A percentile compares a stretch with the other conserved stretches of the same genome.
Evolutionary conservation across 2,797 vertebrate genomes (phyloP).

Genomic region (Scolopax rusticola): DNA sequence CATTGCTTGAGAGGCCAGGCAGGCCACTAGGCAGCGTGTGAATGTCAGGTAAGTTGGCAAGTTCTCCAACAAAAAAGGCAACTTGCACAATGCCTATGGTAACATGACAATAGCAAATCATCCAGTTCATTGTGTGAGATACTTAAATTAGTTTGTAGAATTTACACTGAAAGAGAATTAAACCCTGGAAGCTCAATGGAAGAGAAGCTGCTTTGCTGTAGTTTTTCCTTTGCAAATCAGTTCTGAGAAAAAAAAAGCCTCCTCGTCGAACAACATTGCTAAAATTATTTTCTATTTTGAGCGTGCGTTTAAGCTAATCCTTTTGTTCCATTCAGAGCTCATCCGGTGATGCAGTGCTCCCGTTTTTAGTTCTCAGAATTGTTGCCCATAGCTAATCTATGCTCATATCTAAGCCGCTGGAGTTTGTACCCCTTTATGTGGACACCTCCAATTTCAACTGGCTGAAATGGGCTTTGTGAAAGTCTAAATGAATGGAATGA

Average conservation of each 20-base stretch:
- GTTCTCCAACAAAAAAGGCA: not conserved
- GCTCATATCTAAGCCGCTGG: not conserved
- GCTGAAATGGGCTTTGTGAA: not conserved
- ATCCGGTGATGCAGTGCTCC: constrained; percentile 60
- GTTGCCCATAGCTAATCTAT: constrained; percentile 27
- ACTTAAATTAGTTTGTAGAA: constrained; percentile 49
- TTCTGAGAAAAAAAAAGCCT: constrained; percentile 22
- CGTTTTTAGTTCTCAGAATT: constrained; percentile 66
- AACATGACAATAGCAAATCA: not conserved
- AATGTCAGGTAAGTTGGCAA: constrained; percentile 10
- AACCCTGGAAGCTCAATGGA: not conserved
- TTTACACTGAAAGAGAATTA: not conserved
- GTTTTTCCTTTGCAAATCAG: constrained; percentile 41
- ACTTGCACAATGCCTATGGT: not conserved
- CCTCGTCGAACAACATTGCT: constrained; percentile 48
- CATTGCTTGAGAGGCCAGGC: not conserved
- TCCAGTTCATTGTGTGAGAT: not conserved
- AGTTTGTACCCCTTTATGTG: not conserved
- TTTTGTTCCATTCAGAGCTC: constrained; percentile 71
- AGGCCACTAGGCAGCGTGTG: not conserved
- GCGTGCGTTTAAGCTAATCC: constrained; percentile 55
- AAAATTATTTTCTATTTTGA: constrained; percentile 74
- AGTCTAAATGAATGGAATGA: not conserved
- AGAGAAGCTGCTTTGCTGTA: constrained; percentile 38
- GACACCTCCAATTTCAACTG: not conserved